Evolutionary conservation across 2,797 vertebrate species (phyloP).

Genomic region (Pseudotriccus pelzelni): DNA sequence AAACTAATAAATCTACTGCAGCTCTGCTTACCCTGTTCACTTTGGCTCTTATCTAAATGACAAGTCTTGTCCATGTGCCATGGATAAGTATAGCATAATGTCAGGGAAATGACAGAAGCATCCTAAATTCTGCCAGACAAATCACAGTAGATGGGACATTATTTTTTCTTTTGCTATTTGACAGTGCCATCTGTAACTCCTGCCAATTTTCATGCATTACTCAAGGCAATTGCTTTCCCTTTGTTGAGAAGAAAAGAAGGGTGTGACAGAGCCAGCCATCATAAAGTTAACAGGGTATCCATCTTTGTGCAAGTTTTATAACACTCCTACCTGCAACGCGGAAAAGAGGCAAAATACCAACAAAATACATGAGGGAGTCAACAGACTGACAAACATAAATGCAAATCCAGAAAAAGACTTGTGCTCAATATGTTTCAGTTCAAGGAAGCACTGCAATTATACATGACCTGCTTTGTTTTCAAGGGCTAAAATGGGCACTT

Average conservation of each 20-base stretch:
- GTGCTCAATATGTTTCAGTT: rapidly evolving
- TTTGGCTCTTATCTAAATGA: slow-evolving; percentile 4
- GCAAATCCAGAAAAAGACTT: not conserved
- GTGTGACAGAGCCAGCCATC: not conserved
- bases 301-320: not conserved
- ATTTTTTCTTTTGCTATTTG: not conserved
- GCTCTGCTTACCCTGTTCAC: not conserved
- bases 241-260: not conserved
- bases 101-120: not conserved
- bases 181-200: slow-evolving; percentile 24
- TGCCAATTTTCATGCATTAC: not conserved
- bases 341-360: not conserved
- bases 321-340: not conserved
- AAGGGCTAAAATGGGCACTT: not conserved
- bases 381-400: not conserved
- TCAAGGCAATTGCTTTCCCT: not conserved
- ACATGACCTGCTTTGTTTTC: not conserved
- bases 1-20: not conserved
- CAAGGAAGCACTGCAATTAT: not conserved
- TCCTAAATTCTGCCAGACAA: slow-evolving; percentile 23
- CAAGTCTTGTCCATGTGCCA: not conserved
- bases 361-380: not conserved
- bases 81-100: not conserved
- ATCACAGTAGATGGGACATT: slow-evolving; percentile 16
- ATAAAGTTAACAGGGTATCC: not conserved